These are phyloP conservation scores for Syritta pipiens DNA, from an alignment of 2,888 invertebrate genomes.

Conservation along the genomic window DNA sequence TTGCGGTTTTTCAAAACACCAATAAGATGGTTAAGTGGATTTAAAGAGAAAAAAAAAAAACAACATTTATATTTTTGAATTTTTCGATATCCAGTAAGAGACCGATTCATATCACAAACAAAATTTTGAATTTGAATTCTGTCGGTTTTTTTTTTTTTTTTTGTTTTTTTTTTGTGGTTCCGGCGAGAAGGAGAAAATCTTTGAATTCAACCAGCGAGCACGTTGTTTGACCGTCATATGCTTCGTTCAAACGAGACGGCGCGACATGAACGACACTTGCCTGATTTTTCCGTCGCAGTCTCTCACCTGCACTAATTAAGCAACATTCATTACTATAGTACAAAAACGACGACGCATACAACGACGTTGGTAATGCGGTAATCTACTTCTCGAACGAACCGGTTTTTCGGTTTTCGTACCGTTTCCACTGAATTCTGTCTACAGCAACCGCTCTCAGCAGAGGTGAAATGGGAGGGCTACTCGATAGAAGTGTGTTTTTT, in stretches of 20 bases:
- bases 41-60: too few species aligned
- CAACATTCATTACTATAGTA: too few species aligned
- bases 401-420: constrained; percentile 45
- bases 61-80: too few species aligned
- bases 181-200: neutral
- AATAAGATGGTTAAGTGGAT: too few species aligned
- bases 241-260: constrained; percentile 23
- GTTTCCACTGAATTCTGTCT: constrained; percentile 42
- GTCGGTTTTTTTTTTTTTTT: neutral
- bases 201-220: constrained; percentile 15
- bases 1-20: too few species aligned
- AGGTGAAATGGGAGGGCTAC: constrained; percentile 38
- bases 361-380: constrained; percentile 21
- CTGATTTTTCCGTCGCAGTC: constrained; percentile 11
- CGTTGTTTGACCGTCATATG: constrained; percentile 19
- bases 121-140: neutral
- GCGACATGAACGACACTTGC: constrained; percentile 6
- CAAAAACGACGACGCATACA: neutral
- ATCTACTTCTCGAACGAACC: constrained; percentile 34
- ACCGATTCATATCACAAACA: too few species aligned
- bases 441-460: neutral
- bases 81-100: too few species aligned
- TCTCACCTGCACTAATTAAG: neutral
- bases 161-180: neutral
- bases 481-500: neutral